Evolutionary conservation across 2,888 invertebrate species (phyloP).

Genomic region (Nysson spinosus): DNA sequence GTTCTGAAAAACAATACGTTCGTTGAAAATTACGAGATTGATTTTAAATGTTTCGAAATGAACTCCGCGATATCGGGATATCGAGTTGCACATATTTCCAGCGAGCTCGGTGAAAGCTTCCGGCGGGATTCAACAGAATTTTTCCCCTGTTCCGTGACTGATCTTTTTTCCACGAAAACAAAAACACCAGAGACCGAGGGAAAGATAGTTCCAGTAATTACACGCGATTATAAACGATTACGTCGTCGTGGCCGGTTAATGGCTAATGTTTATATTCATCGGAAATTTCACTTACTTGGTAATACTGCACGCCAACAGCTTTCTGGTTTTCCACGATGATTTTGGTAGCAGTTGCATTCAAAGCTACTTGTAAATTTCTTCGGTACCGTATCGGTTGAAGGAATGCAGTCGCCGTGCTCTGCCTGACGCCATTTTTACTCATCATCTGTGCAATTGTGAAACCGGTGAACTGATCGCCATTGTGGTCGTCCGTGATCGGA

Average conservation of each 20-base stretch:
- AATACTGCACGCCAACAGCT: slow-evolving; percentile 82
- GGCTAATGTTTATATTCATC: no score
- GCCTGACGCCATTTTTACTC: slow-evolving; percentile 82
- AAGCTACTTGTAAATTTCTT: slow-evolving; percentile 81
- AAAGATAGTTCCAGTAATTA: no score
- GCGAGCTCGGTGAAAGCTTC: no score
- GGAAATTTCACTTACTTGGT: slow-evolving; percentile 65
- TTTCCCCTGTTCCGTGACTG: no score
- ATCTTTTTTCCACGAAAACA: no score
- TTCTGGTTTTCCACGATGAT: slow-evolving; percentile 79
- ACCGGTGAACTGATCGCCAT: slow-evolving; percentile 82
- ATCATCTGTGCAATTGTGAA: slow-evolving; percentile 83
- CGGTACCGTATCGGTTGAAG: slow-evolving; percentile 80
- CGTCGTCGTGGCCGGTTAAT: neutral
- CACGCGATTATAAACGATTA: no score
- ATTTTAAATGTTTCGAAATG: no score
- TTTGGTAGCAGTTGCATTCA: slow-evolving; percentile 82
- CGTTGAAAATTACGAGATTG: neutral
- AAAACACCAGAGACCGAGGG: no score
- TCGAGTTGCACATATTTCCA: no score
- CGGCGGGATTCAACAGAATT: no score
- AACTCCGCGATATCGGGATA: no score
- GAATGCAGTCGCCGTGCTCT: slow-evolving; percentile 82
- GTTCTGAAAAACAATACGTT: slow-evolving; percentile 56
- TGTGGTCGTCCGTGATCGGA: slow-evolving; percentile 82